Conservation (phyloP, 2,797 vertebrate genomes). For the Phaenicophaeus curvirostris region DNA sequence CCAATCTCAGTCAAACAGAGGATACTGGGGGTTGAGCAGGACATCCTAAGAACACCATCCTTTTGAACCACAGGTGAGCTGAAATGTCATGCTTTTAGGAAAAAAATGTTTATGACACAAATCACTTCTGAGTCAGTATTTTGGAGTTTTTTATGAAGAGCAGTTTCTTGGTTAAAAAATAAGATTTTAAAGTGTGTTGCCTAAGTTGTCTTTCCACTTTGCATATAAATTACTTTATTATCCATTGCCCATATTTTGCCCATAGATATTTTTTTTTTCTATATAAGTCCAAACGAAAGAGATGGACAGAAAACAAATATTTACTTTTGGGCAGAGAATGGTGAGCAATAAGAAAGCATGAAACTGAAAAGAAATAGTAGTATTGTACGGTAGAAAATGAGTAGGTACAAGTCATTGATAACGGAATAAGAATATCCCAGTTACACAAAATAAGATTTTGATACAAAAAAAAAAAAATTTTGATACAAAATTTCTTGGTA, state of each 20-base stretch:
- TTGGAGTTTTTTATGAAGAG: not conserved
- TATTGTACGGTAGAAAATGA: not conserved
- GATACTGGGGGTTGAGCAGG: not conserved
- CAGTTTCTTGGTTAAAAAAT: not conserved
- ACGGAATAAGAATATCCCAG: not conserved
- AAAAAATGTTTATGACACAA: not conserved
- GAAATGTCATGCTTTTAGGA: not conserved
- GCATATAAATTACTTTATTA: not conserved
- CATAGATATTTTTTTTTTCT: not conserved
- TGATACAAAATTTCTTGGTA: not conserved
- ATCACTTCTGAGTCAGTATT: not conserved
- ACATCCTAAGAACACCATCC: not conserved
- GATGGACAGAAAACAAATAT: not conserved
- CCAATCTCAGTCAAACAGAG: not conserved
- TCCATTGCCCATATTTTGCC: not conserved
- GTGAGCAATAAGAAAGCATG: not conserved
- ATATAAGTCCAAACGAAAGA: not conserved
- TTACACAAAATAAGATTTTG: not conserved
- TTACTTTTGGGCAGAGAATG: not conserved
- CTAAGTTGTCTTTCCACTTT: not conserved
- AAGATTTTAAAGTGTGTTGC: not conserved
- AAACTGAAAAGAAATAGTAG: not conserved
- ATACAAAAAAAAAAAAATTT: too few relatives aligned
- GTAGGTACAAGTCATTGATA: not conserved
- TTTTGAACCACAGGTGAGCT: not conserved